Base-by-base conservation (phyloP, 2,797 vertebrate species). In the Bradypodion pumilum region DNA sequence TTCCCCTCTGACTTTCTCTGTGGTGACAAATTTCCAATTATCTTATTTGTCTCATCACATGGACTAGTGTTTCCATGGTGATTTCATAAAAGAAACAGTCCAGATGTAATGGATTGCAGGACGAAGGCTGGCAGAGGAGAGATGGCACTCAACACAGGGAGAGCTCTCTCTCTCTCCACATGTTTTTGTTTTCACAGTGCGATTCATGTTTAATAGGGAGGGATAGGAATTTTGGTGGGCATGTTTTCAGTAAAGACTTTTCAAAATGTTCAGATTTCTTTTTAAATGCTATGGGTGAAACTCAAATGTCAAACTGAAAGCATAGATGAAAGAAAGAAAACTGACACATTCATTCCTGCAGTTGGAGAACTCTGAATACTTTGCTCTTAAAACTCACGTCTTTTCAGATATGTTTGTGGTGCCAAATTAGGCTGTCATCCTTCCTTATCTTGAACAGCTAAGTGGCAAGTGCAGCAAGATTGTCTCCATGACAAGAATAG, bases 21-120 rank as follows among this genome's bases (percentile, higher is more conserved):
- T 25, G 60, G 60, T 63, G 69, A 84, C 83, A 79, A 84, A 84
- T 79, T 79, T 72, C 68, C 76, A 79, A n/a, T 84, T 84, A 84
- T 84, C 76, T 79, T 79, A 84, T 79, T 84, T 84, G 76, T 84
- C 69, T 84, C 68, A 79, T 84, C 69, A 74, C 68, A 37, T 42
- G 63, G 44, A 27, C 68, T 40, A 65, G 27, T 25, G 83, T 84
- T 84, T 84, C 83, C 83, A 79, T 84, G 83, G 76, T 72, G 69
- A 84, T 84, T 84, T 65, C 60, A 84, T 46, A 79, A 84, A 46
- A 69, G 69, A 79, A 79, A 84, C 21, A 74, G 44, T 79, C 69
- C 59, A 79, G 44, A 79, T 79, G 69, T 74, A 74, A 74, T 60
- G 73, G 62, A 84, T 84, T 52, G 52, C 44, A 84, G 21, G 32